Base-by-base conservation (phyloP, 2,797 vertebrate species). In the Pseudomugil gertrudae region DNA sequence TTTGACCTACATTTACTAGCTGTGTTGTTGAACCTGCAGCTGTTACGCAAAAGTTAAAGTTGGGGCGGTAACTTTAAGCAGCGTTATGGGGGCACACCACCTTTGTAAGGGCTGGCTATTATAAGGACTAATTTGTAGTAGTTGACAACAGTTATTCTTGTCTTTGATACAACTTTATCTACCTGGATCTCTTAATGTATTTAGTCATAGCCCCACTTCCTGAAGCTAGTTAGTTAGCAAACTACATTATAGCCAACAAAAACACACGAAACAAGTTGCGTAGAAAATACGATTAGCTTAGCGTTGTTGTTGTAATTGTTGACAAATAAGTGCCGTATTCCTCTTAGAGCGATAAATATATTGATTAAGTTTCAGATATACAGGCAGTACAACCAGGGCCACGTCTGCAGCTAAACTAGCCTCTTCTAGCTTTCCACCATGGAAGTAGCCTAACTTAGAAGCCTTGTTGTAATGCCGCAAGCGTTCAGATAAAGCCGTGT, bases 341-440 rank as follows among this genome's bases (percentile, higher is more conserved):
- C 2, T 17, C 11, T 36, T 40, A 30, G 23, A 62, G n/a, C 6
- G 0, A 14, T 7, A 9, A 0, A 29, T 15, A 3, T 21, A 3
- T 19, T 30, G 14, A 30, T 63, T 66, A 30, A 40, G 15, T 8
- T 59, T 47, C n/a, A 64, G 51, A 47, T 35, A 55, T 1, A 63
- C 33, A 15, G 40, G 10, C 21, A 63, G 57, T 27, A 45, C 2
- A 40, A 50, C 8, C 62, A 17, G 80, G 84, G 91, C 92, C 92
- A 93, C 92, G 93, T 94, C 87, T 81, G 84, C 90, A 90, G 81
- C 83, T 84, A 76, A 33, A 15, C 36, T 83, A 84, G 84, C 79
- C 62, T 45, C 57, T 38, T 63, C 74, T 75, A 80, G 83, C 85
- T 55, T 68, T 13, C 55, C 51, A 14, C 13, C 14, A 24, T 15